Conservation (phyloP, 1,140 invertebrate species). For the Matsumurasca onukii region DNA sequence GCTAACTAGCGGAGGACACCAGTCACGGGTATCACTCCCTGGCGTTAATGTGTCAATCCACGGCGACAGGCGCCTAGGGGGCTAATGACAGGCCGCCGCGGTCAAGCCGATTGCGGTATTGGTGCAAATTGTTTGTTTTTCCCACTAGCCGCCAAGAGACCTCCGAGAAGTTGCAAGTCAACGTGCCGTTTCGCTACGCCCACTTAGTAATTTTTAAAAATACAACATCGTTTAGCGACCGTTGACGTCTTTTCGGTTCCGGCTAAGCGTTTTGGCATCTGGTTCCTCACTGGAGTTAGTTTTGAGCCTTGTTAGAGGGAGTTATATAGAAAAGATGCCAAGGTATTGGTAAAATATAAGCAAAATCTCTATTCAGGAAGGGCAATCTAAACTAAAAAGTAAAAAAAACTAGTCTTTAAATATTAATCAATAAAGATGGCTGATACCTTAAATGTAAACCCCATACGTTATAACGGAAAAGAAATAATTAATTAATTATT, state of each 20-base stretch:
- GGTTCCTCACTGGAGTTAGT: background rate
- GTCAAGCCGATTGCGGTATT: background rate
- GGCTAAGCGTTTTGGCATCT: background rate
- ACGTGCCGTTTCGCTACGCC: slow-evolving; percentile 12
- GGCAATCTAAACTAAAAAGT: no score
- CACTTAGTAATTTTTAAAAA: slow-evolving; percentile 20
- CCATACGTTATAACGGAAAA: no score
- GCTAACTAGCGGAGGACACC: no score
- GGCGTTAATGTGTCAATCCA: background rate
- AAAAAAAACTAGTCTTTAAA: no score
- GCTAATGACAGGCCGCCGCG: slow-evolving; percentile 14
- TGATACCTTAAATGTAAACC: no score
- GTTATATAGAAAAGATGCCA: background rate
- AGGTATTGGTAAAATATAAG: background rate
- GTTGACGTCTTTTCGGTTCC: background rate
- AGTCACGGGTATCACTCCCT: no score
- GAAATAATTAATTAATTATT: no score
- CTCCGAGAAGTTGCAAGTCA: slow-evolving; percentile 22
- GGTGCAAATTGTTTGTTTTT: slow-evolving; percentile 24
- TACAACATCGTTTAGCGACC: background rate
- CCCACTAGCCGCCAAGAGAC: background rate
- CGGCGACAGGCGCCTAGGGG: background rate
- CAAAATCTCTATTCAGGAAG: no score
- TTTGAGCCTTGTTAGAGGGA: no score
- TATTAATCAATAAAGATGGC: no score